Percentiles rank a stretch among this genome's conserved stretches.
phyloP scores from a whole-genome alignment of 2,888 invertebrate species.

The Hydroisotoma schaefferi region DNA sequence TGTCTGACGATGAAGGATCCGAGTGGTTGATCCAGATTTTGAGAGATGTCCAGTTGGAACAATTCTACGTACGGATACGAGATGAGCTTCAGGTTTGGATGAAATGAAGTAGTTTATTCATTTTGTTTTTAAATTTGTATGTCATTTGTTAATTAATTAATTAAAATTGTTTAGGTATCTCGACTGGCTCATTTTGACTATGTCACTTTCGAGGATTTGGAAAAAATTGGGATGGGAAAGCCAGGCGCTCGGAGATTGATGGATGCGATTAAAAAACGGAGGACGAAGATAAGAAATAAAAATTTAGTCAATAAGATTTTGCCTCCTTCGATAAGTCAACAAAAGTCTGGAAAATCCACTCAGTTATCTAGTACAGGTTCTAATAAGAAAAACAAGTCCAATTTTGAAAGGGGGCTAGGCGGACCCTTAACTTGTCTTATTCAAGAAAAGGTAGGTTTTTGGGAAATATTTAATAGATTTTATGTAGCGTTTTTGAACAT shows the following conservation, averaged over 20 bases:
- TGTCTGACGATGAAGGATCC: conserved; percentile 59
- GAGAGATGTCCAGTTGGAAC: conserved; percentile 83
- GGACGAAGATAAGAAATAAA: conserved; percentile 74
- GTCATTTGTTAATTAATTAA: neutral
- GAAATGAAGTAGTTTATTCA: neutral
- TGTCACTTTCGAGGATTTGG: conserved; percentile 91
- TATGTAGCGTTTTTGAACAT: neutral
- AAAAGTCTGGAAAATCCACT: conserved; percentile 36
- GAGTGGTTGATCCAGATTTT: conserved; percentile 83
- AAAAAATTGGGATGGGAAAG: conserved; percentile 89
- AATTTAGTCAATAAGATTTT: conserved; percentile 78
- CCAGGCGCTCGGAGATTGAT: conserved; percentile 85
- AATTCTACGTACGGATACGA: conserved; percentile 81
- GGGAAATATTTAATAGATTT: conserved; percentile 1
- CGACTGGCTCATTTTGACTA: conserved; percentile 93
- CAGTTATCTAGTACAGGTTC: conserved; percentile 11
- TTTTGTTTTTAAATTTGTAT: neutral
- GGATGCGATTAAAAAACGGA: conserved; percentile 86
- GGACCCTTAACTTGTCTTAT: conserved; percentile 47
- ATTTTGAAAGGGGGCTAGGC: conserved; percentile 26
- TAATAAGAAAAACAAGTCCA: conserved; percentile 22
- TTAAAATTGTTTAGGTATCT: conserved; percentile 63
- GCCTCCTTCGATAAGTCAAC: conserved; percentile 47
- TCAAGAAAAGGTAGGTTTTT: conserved; percentile 47
- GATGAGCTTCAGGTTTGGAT: conserved; percentile 78